Evolutionary conservation across 2,113 vertebrate genomes (phyloP).

Genomic region (Dicerorhinus sumatrensis): DNA sequence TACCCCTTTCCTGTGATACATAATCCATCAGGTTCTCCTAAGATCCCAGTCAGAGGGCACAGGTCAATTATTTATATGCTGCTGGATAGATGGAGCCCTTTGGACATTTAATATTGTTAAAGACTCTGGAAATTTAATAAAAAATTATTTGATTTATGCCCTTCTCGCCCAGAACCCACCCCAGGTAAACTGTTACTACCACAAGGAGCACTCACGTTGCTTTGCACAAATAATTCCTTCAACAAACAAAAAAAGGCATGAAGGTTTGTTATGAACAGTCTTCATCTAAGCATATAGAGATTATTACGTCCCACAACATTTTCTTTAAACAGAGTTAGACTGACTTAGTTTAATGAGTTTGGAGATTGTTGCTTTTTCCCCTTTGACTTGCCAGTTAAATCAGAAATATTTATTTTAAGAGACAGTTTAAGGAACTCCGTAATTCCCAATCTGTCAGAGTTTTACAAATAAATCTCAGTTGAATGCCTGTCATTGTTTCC

Average conservation of each 20-base stretch:
- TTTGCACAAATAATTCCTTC: conserved; percentile 52
- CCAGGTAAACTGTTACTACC: not conserved
- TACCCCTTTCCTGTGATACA: not conserved
- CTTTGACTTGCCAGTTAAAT: conserved; percentile 72
- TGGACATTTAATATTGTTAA: conserved; percentile 25
- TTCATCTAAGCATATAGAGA: conserved; percentile 49
- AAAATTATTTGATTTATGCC: not conserved
- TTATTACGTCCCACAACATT: conserved; percentile 50
- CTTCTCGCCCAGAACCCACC: not conserved
- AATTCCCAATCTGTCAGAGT: conserved; percentile 59
- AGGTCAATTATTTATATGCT: not conserved
- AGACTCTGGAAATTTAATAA: conserved; percentile 55
- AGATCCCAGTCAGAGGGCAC: not conserved
- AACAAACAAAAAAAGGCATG: not conserved
- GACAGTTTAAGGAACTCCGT: conserved; percentile 69
- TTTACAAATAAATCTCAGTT: conserved; percentile 73
- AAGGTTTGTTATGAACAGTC: conserved; percentile 54
- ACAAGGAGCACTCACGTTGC: not conserved
- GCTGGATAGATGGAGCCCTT: conserved; percentile 4
- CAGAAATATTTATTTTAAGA: conserved; percentile 81
- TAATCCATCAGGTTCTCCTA: not conserved
- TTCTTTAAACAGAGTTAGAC: conserved; percentile 67
- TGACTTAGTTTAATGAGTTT: conserved; percentile 70
- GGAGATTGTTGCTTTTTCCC: conserved; percentile 55
- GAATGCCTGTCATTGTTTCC: conserved; percentile 68